Percentiles rank a stretch among this genome's conserved stretches.
These are phyloP conservation scores for Eupsittula cactorum DNA, from an alignment of 2,113 vertebrate genomes.

Conservation along the genomic window DNA sequence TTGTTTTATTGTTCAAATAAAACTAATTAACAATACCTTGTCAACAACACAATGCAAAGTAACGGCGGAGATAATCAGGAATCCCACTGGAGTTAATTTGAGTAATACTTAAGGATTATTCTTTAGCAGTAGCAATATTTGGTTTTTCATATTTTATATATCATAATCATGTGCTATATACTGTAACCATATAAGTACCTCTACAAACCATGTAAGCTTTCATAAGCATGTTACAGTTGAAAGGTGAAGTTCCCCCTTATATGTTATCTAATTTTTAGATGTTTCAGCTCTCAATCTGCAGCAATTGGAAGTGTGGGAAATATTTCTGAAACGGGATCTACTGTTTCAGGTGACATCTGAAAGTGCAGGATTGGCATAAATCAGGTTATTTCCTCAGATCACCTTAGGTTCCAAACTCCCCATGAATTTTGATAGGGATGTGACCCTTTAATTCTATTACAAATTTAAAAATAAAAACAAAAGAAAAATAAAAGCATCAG, in stretches of 20 bases:
- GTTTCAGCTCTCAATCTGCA: background rate
- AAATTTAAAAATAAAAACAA: background rate
- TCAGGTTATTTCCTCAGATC: background rate
- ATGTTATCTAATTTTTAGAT: background rate
- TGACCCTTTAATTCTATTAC: conserved; percentile 10
- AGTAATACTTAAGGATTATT: background rate
- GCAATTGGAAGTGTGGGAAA: background rate
- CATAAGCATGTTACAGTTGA: background rate
- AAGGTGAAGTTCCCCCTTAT: background rate
- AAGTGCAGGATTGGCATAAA: background rate
- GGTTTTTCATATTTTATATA: background rate
- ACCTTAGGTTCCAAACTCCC: background rate
- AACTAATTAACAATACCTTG: background rate
- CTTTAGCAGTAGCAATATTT: background rate
- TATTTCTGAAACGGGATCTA: background rate
- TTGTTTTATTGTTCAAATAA: background rate
- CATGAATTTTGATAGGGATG: background rate
- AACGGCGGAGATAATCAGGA: background rate
- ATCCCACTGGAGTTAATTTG: background rate
- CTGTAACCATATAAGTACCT: background rate
- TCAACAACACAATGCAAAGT: background rate
- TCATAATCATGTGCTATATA: background rate
- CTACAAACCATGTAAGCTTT: background rate
- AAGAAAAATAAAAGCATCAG: background rate
- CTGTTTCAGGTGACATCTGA: background rate